Conservation (phyloP, 2,797 vertebrate genomes). For the Melanotaenia trifasciata region DNA sequence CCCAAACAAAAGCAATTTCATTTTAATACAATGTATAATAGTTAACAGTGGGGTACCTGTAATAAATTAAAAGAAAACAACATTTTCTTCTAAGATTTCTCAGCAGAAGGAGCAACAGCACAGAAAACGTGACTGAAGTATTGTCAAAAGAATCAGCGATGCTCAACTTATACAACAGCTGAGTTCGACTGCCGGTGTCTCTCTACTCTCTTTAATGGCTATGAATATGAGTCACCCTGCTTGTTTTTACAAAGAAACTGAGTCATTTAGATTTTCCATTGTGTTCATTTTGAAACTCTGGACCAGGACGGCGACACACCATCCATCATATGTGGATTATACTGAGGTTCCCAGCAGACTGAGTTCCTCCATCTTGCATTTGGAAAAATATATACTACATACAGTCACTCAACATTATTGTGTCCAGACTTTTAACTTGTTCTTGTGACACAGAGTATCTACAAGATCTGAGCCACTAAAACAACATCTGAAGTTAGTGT, state of each 20-base stretch:
- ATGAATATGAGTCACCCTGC: slow-evolving; percentile 45
- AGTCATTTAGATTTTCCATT: slow-evolving; percentile 40
- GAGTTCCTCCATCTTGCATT: not conserved
- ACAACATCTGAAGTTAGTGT: too few relatives aligned
- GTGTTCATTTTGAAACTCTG: slow-evolving; percentile 13
- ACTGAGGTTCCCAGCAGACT: not conserved
- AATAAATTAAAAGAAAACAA: slow-evolving; percentile 3
- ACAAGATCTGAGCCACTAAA: too few relatives aligned
- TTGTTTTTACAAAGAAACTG: slow-evolving; percentile 35
- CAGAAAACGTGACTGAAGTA: slow-evolving; percentile 18
- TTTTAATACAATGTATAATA: not conserved
- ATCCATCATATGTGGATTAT: not conserved
- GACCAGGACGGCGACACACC: not conserved
- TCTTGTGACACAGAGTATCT: too few relatives aligned
- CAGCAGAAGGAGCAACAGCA: slow-evolving; percentile 8
- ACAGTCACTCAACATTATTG: too few relatives aligned
- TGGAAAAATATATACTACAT: not conserved
- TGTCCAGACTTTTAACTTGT: too few relatives aligned
- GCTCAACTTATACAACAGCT: slow-evolving; percentile 15
- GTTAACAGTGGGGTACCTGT: not conserved
- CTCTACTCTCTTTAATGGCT: slow-evolving; percentile 19
- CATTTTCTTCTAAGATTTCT: not conserved
- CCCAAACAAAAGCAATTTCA: not conserved
- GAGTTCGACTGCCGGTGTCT: not conserved
- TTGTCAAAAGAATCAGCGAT: not conserved